phyloP scores from a whole-genome alignment of 2,797 vertebrate genomes.

The Ctenochaetus hawaiiensis region DNA sequence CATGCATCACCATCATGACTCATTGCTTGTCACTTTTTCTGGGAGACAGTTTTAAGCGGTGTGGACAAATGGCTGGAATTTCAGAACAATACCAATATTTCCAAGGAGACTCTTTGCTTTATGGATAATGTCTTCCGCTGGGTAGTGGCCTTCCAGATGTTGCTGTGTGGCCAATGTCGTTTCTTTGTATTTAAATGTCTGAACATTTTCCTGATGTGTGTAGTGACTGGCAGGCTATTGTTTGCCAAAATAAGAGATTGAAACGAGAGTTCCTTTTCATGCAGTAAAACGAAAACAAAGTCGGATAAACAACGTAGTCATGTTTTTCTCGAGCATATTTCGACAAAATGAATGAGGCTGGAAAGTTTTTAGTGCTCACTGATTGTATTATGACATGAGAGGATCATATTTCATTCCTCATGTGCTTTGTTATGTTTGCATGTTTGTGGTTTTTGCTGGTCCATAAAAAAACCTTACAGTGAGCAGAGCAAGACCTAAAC shows the following conservation, averaged over 20 bases:
- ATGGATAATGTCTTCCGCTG: conserved; percentile 64
- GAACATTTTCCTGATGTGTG: conserved; percentile 64
- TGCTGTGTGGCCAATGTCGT: conserved; percentile 67
- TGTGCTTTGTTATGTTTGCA: conserved; percentile 81
- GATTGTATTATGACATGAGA: conserved; percentile 81
- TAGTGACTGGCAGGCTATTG: conserved; percentile 71
- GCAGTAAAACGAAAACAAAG: conserved; percentile 74
- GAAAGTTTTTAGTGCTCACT: conserved; percentile 76
- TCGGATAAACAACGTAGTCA: conserved; percentile 70
- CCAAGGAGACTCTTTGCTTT: conserved; percentile 57
- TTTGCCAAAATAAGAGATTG: conserved; percentile 78
- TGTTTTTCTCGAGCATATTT: conserved; percentile 72
- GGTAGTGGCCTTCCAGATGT: conserved; percentile 70
- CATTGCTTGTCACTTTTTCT: conserved; percentile 67
- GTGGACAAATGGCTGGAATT: conserved; percentile 73
- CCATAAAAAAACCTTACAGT: conserved; percentile 69
- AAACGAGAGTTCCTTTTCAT: conserved; percentile 77
- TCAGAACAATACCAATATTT: conserved; percentile 72
- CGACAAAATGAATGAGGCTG: conserved; percentile 81
- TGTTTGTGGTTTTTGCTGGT: conserved; percentile 81
- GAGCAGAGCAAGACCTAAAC: conserved; percentile 64
- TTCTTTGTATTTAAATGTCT: conserved; percentile 71
- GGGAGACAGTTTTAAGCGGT: conserved; percentile 57
- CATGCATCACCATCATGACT: conserved; percentile 68
- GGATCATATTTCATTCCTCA: conserved; percentile 76